Evolutionary conservation across 2,113 vertebrate genomes (phyloP).

Genomic region (Eurypyga helias): DNA sequence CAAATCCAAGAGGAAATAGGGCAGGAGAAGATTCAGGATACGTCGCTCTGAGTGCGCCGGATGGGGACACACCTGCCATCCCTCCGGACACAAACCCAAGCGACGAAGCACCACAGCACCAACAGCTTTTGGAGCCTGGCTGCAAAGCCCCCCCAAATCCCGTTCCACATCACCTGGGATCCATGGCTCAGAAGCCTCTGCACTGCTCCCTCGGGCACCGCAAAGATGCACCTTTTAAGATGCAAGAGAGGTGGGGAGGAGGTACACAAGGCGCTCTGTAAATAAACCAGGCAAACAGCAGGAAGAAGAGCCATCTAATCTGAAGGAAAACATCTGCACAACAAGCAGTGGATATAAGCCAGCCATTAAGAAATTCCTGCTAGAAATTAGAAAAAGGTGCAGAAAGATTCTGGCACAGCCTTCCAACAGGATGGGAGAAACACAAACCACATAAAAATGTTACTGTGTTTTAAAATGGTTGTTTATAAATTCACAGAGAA

Average conservation of each 20-base stretch:
- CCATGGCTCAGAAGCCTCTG: background rate
- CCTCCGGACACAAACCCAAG: background rate
- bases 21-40: background rate
- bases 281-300: background rate
- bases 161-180: background rate
- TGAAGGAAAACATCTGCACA: slow-evolving; percentile 37
- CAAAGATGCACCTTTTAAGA: background rate
- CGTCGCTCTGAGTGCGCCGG: background rate
- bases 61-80: background rate
- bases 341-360: background rate
- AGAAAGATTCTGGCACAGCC: slow-evolving; percentile 42
- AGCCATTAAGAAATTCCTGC: slow-evolving; percentile 47
- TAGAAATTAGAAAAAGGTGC: slow-evolving; percentile 57
- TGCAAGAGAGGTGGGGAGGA: background rate
- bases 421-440: slow-evolving; percentile 36
- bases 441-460: slow-evolving; percentile 25
- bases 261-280: background rate
- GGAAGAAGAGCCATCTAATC: background rate
- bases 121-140: background rate
- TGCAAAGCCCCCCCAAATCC: background rate
- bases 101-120: accelerated
- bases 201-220: background rate
- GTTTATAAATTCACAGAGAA: slow-evolving; percentile 1
- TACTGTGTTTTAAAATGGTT: background rate
- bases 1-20: background rate